Conservation (phyloP, 2,797 vertebrate genomes). For the Protonibea diacanthus region DNA sequence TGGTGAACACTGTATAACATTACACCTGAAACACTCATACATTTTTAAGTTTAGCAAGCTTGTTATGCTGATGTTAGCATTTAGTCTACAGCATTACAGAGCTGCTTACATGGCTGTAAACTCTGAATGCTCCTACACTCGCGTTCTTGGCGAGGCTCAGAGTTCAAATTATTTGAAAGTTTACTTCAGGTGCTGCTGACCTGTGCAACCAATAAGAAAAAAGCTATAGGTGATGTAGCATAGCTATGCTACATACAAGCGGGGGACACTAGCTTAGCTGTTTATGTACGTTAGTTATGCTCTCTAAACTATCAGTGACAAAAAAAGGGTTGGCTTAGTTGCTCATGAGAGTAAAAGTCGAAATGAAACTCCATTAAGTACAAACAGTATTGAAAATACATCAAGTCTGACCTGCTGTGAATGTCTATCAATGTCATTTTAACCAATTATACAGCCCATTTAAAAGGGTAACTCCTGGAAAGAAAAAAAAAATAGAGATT, state of each 20-base stretch:
- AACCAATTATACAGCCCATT: conserved; percentile 8
- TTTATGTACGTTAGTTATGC: no score
- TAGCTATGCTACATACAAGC: no score
- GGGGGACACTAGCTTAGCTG: no score
- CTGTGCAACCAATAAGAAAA: no score
- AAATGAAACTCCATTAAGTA: neutral
- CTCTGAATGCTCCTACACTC: no score
- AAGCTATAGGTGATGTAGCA: no score
- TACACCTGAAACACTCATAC: neutral
- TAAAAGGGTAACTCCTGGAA: neutral
- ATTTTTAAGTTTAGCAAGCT: neutral
- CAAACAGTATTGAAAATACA: neutral
- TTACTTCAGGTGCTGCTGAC: no score
- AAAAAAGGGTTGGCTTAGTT: neutral
- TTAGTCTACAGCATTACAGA: neutral
- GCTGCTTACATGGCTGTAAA: no score
- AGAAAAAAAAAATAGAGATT: neutral
- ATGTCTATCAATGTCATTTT: neutral
- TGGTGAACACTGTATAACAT: neutral
- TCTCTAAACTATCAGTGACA: no score
- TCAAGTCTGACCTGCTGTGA: neutral
- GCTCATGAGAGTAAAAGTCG: neutral
- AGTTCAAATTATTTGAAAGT: no score
- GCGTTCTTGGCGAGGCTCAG: no score
- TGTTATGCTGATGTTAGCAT: neutral